Evolutionary conservation across 1,140 invertebrate species (phyloP).

Genomic region (Vanessa tameamea): DNA sequence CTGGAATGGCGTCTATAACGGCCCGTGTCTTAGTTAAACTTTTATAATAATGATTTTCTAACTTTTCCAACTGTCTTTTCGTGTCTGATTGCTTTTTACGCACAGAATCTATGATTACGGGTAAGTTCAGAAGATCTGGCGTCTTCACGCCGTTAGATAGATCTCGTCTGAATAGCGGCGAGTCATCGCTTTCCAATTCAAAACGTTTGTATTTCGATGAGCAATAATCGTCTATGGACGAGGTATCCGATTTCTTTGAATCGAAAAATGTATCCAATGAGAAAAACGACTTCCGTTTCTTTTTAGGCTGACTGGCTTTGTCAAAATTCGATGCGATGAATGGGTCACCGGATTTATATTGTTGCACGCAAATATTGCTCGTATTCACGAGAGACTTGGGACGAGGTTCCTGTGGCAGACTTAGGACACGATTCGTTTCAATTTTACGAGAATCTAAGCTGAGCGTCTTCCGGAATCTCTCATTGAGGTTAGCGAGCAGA

Average conservation of each 20-base stretch:
- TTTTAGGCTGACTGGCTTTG: constrained; percentile 66
- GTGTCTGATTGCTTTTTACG: constrained; percentile 72
- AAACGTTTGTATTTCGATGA: constrained; percentile 80
- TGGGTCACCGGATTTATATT: constrained; percentile 58
- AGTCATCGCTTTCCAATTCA: constrained; percentile 77
- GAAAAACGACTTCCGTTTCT: constrained; percentile 79
- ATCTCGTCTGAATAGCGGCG: constrained; percentile 69
- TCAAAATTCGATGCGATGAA: constrained; percentile 66
- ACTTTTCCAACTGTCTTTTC: constrained; percentile 74
- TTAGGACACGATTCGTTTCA: constrained; percentile 66
- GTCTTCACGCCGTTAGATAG: constrained; percentile 60
- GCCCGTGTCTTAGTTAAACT: constrained; percentile 64
- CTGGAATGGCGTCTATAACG: constrained; percentile 73
- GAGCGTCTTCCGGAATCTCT: constrained; percentile 77
- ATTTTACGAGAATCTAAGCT: constrained; percentile 75
- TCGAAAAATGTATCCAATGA: constrained; percentile 78
- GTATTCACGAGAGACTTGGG: constrained; percentile 76
- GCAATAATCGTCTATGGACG: constrained; percentile 77
- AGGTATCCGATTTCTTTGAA: constrained; percentile 75
- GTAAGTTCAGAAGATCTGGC: constrained; percentile 74
- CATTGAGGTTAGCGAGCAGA: constrained; percentile 74
- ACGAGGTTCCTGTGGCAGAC: constrained; percentile 60
- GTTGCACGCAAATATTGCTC: constrained; percentile 67
- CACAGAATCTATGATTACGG: constrained; percentile 72
- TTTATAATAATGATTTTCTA: constrained; percentile 78